Conservation (phyloP, 2,797 vertebrate species). For the Anableps anableps region DNA sequence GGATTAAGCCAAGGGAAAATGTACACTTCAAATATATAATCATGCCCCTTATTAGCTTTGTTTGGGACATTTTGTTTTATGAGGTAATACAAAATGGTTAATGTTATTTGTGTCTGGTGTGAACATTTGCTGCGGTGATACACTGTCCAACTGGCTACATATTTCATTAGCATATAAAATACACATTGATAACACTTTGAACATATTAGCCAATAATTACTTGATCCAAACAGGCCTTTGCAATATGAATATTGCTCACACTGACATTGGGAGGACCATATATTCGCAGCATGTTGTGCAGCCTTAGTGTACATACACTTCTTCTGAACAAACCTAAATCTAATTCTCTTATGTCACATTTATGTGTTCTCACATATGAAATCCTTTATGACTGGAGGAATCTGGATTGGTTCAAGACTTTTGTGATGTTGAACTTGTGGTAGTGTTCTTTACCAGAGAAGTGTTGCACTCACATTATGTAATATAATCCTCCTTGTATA, state of each 20-base stretch:
- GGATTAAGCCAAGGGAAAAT: no score
- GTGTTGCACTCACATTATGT: conserved; percentile 5
- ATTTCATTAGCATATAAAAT: neutral
- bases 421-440: neutral
- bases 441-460: neutral
- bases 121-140: neutral
- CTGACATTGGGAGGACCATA: neutral
- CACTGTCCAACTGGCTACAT: neutral
- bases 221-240: neutral
- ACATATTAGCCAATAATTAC: neutral
- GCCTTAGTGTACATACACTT: neutral
- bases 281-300: neutral
- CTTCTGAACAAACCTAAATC: neutral
- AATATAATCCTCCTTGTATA: neutral
- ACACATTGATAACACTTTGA: neutral
- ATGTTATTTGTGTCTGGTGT: neutral
- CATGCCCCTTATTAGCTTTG: no score
- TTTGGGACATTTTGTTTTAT: no score
- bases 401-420: neutral
- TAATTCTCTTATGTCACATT: neutral
- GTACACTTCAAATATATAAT: no score
- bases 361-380: neutral
- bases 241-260: neutral
- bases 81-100: neutral
- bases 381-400: neutral